Percentiles rank a stretch among this genome's conserved stretches.
Evolutionary conservation across 2,113 vertebrate genomes (phyloP).

Genomic region (Scatophagus argus): DNA sequence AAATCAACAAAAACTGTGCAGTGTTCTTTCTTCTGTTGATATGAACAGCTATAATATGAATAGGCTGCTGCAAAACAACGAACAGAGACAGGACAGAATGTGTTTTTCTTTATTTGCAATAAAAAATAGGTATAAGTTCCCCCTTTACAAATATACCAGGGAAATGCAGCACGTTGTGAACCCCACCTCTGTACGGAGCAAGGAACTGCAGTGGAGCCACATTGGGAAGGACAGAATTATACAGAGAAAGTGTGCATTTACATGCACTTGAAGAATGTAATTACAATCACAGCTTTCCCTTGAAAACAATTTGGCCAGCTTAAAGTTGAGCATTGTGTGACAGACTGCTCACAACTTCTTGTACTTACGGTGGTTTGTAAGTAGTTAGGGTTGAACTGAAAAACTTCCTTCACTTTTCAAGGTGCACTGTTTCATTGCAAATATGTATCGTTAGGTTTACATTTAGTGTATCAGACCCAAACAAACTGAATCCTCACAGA

Average conservation of each 20-base stretch:
- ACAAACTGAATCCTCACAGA: background rate
- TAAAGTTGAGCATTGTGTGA: background rate
- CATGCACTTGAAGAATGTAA: conserved; percentile 15
- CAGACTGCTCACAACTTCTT: background rate
- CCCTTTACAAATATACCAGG: conserved; percentile 73
- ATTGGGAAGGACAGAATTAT: conserved; percentile 58
- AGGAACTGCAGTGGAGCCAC: conserved; percentile 51
- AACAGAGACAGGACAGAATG: background rate
- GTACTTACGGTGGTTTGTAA: background rate
- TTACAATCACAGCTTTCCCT: background rate
- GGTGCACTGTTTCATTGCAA: background rate
- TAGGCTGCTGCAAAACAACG: background rate
- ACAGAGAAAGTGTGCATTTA: conserved; percentile 38
- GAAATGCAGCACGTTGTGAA: conserved; percentile 71
- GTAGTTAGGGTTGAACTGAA: background rate
- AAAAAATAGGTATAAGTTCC: conserved; percentile 78
- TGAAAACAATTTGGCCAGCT: background rate
- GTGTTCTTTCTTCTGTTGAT: background rate
- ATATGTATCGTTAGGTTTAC: background rate
- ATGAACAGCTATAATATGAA: background rate
- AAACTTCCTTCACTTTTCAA: background rate
- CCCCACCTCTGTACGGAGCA: background rate
- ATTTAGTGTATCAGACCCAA: conserved; percentile 12
- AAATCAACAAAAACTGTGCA: background rate
- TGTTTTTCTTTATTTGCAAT: conserved; percentile 75